These are phyloP conservation scores for Dioctria rufipes DNA, from an alignment of 2,888 invertebrate species.

Conservation along the genomic window DNA sequence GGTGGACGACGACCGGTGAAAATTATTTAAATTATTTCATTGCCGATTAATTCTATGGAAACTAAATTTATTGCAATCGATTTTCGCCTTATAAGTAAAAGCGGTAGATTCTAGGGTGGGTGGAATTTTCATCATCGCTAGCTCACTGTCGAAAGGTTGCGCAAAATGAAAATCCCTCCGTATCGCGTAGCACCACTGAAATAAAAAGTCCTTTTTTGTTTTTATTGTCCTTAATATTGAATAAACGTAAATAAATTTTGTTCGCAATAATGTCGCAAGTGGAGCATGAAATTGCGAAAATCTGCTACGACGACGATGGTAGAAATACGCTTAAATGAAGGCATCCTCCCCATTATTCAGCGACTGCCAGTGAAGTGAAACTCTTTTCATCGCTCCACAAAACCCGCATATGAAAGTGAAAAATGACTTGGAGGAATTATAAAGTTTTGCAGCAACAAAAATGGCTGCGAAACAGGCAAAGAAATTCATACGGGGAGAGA, in stretches of 20 bases:
- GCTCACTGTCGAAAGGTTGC: background rate
- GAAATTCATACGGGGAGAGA: background rate
- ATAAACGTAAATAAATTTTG: conserved; percentile 42
- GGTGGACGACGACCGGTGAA: no score
- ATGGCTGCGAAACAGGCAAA: conserved; percentile 10
- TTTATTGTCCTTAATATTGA: conserved; percentile 31
- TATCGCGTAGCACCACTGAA: conserved; percentile 1
- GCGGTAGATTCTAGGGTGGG: background rate
- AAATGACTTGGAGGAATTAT: conserved; percentile 29
- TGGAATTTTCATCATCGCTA: background rate
- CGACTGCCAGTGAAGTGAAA: background rate
- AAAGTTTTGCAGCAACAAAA: conserved; percentile 6
- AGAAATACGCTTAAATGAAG: conserved; percentile 10
- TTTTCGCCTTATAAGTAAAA: conserved; percentile 23
- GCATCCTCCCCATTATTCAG: background rate
- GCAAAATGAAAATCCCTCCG: conserved; percentile 21
- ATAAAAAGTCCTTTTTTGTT: background rate
- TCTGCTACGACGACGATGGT: conserved; percentile 14
- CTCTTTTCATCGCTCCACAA: background rate
- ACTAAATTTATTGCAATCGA: conserved; percentile 32
- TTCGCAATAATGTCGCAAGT: conserved; percentile 40
- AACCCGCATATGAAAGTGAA: conserved; percentile 12
- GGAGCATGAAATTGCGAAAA: conserved; percentile 40
- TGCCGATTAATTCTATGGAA: conserved; percentile 11
- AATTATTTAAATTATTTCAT: background rate